Conservation (phyloP, 2,113 vertebrate genomes). For the Brachirus orientalis region DNA sequence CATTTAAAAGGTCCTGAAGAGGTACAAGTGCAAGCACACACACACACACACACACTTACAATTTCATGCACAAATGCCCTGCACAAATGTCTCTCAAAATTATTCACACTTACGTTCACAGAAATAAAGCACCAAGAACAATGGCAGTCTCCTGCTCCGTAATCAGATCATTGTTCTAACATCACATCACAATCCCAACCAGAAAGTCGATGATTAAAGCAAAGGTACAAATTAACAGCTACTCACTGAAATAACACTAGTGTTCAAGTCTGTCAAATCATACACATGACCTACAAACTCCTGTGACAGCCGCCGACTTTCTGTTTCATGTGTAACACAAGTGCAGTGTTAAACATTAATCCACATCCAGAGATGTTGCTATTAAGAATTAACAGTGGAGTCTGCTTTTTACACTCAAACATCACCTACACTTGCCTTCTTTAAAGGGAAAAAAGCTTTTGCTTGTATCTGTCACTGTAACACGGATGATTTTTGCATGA, state of each 20-base stretch:
- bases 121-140: constrained; percentile 62
- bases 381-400: constrained; percentile 22
- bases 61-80: constrained; percentile 18
- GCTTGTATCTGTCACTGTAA: constrained; percentile 36
- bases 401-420: constrained; percentile 13
- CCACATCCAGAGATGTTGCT: neutral
- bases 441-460: constrained; percentile 43
- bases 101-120: constrained; percentile 73
- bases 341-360: constrained; percentile 34
- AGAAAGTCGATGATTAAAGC: constrained; percentile 26
- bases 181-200: constrained; percentile 37
- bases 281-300: constrained; percentile 8
- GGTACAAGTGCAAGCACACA: constrained; percentile 18
- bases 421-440: neutral
- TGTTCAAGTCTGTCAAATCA: neutral
- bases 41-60: neutral
- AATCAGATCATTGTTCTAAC: constrained; percentile 50
- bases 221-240: constrained; percentile 20
- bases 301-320: neutral
- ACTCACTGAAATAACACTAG: neutral
- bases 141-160: constrained; percentile 24
- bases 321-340: constrained; percentile 12
- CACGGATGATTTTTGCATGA: constrained; percentile 5
- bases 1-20: too few species aligned
- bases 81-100: constrained; percentile 69